A percentile compares a stretch with the other conserved stretches of the same genome.
Evolutionary conservation across 1,140 invertebrate genomes (phyloP).

Genomic region (Drosophila pseudoananassae): DNA sequence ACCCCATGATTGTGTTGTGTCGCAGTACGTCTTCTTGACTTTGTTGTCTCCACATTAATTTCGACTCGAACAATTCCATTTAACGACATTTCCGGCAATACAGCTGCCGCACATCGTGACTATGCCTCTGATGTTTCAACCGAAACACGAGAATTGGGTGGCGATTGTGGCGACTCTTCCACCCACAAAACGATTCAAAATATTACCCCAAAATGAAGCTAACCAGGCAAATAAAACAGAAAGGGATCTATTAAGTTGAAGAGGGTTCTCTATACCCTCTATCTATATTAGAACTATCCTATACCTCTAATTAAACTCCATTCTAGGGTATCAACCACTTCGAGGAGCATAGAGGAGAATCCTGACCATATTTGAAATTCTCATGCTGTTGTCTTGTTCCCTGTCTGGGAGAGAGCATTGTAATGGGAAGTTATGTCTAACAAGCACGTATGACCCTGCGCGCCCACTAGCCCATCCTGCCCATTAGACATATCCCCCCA

Average conservation of each 20-base stretch:
- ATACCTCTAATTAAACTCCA: background rate
- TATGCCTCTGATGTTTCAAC: conserved; percentile 42
- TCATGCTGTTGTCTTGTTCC: conserved; percentile 48
- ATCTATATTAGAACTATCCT: too few relatives aligned
- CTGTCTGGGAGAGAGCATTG: conserved; percentile 23
- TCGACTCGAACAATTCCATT: conserved; percentile 77
- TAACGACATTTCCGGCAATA: conserved; percentile 72
- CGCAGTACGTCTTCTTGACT: conserved; percentile 21
- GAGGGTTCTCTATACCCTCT: too few relatives aligned
- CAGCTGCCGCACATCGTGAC: conserved; percentile 34
- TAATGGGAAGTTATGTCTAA: conserved; percentile 73
- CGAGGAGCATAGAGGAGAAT: background rate
- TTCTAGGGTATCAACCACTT: conserved; percentile 17
- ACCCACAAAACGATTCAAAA: conserved; percentile 15
- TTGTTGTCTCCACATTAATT: conserved; percentile 68
- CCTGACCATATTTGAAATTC: conserved; percentile 69
- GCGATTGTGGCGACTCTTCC: too few relatives aligned
- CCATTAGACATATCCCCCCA: conserved; percentile 6
- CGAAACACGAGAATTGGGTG: conserved; percentile 35
- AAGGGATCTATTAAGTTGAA: conserved; percentile 30
- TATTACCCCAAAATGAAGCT: conserved; percentile 31
- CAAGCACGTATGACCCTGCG: conserved; percentile 66
- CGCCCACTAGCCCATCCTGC: background rate
- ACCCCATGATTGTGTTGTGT: conserved; percentile 26
- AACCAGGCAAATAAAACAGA: conserved; percentile 74